Evolutionary conservation across 2,113 vertebrate species (phyloP), one percentile per base, ranked within the genome.

Genomic region (Nettapus auritus): DNA sequence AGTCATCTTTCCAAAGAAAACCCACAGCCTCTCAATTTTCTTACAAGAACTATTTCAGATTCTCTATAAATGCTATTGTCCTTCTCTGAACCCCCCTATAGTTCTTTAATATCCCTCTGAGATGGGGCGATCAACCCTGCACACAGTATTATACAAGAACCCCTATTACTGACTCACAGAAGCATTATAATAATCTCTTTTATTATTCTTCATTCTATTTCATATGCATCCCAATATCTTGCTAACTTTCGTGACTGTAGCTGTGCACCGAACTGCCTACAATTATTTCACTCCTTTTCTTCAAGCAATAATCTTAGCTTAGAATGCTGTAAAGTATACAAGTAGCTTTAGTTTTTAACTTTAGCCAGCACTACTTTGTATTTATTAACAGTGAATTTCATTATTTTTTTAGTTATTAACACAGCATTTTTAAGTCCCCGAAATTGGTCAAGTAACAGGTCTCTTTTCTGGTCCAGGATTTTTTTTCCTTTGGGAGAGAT

Each of bases 341-440:
- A 71, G 33, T 31, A 74, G 25, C 18, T 84, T 81, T 89, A 75
- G 60, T 60, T 92, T 83, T 87, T 85, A 82, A 82, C 20, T 93
- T 89, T 16, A 53, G 11, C 23, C 40, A 68, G 40, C 23, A 36
- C 67, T 57, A 31, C 10, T 83, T 63, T 42, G 15, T 86, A 42
- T 71, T 74, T 93, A 83, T 84, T 81, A 81, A 78, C 26, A 68
- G 17, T 25, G 33, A 89, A 79, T 94, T 92, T 78, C 26, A 84
- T 92, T 87, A 70, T 13, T 12, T 46, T 46, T 90, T 92, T 84
- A 79, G 15, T 75, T 69, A 82, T 38, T 86, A 38, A 9, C 16
- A 52, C 38, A 76, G 21, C 59, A 78, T n/a, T 60, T 83, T 56
- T 75, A 86, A 40, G 29, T 84, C 42, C 52, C 40, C 71, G 56